Base-by-base conservation (phyloP, 2,888 invertebrate genomes). In the Nomada ferruginata region DNA sequence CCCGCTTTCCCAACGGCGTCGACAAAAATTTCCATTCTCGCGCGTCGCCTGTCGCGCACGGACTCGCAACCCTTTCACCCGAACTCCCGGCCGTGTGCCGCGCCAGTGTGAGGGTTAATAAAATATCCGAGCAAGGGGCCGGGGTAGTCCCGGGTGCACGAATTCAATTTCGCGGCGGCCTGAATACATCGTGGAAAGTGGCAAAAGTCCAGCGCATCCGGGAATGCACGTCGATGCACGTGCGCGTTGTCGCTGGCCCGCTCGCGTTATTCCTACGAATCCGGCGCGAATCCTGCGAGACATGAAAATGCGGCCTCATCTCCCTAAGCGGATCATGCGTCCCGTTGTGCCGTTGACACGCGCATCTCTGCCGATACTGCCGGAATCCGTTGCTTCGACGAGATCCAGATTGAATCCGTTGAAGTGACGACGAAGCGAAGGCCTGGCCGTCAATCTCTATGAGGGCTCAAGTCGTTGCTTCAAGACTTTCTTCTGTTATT, bases 261-360 rank as follows among this genome's bases (percentile, higher is more conserved):
- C 82, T 75, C 76, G 65, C 73, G 82, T 73, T 79, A 79, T 59
- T 73, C 75, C 60, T 74, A 42, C 1, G 64, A 44, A 73, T 23
- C 44, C 68, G 63, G 42, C 68, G 66, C 59, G 52, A 76, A 74
- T 76, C 76, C 79, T 72, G 13, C 68, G 71, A 70, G 79, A 84
- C 83, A 79, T 65, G 79, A 85, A 84, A 81, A 84, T 70, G 83
- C 59, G 81, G 64, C 81, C 76, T 85, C 85, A 77, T 83, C 81
- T 85, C 76, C 79, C 78, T 86, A 86, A 86, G 86, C 85, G 85
- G 85, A 85, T 85, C 85, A 79, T 79, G 69, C 63, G 79, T 83
- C 80, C 59, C 59, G 44, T 70, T 71, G 50, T 70, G 60, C 29
- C 60, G 29, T 29, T 36, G 76, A 42, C 66, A 42, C 55, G 36